Percentiles rank a stretch among this genome's conserved stretches.
Evolutionary conservation across 2,797 vertebrate species (phyloP).

Genomic region (Eospalax fontanierii): DNA sequence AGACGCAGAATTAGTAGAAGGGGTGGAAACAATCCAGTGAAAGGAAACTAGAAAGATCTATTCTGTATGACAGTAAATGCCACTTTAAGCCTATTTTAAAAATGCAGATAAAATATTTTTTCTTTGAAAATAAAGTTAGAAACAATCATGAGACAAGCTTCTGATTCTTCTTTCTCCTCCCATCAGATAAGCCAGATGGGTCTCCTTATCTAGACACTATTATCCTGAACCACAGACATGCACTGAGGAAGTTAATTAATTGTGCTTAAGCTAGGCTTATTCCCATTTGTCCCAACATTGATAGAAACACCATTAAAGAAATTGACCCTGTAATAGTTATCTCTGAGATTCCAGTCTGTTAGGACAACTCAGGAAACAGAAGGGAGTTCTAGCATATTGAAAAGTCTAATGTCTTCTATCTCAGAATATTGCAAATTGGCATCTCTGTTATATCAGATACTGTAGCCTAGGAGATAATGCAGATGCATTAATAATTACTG

Average conservation of each 20-base stretch:
- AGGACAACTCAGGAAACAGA: slow-evolving; percentile 37
- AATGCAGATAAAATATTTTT: not conserved
- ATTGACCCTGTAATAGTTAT: slow-evolving; percentile 17
- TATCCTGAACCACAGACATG: not conserved
- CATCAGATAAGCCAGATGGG: not conserved
- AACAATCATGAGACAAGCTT: not conserved
- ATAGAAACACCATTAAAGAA: slow-evolving; percentile 53
- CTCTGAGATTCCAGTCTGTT: not conserved
- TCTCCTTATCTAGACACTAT: not conserved
- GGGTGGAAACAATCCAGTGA: not conserved
- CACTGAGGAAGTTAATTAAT: slow-evolving; percentile 2
- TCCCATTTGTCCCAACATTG: not conserved
- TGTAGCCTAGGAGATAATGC: slow-evolving; percentile 11
- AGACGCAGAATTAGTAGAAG: slow-evolving; percentile 38
- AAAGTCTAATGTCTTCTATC: not conserved
- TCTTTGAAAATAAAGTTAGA: slow-evolving; percentile 30
- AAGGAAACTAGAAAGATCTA: slow-evolving; percentile 25
- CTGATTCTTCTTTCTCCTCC: slow-evolving; percentile 12
- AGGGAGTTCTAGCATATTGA: not conserved
- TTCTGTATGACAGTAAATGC: not conserved
- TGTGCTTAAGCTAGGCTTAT: not conserved
- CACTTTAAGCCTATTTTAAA: slow-evolving; percentile 39
- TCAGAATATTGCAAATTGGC: slow-evolving; percentile 27
- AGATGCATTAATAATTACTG: slow-evolving; percentile 25
- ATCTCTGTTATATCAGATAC: not conserved